These are phyloP conservation scores for Pluvianellus socialis DNA, from an alignment of 2,113 vertebrate genomes.

Conservation along the genomic window DNA sequence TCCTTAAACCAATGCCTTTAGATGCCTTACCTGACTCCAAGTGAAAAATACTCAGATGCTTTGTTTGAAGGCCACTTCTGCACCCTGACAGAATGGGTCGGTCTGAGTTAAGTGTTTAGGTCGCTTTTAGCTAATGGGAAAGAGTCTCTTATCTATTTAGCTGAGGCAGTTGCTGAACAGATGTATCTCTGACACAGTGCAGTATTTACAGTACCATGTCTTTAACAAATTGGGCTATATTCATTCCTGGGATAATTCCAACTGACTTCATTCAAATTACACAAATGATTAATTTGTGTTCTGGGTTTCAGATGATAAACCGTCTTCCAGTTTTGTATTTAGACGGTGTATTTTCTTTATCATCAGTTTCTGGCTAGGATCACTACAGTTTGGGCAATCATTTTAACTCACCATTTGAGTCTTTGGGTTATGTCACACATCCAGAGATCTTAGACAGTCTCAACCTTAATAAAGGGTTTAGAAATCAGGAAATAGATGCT, in stretches of 20 bases:
- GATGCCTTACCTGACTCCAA: neutral
- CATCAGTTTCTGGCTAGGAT: neutral
- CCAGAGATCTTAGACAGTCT: neutral
- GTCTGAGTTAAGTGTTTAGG: neutral
- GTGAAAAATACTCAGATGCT: neutral
- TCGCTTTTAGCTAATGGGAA: slow-evolving; percentile 8
- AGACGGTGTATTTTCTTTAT: neutral
- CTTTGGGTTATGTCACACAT: neutral
- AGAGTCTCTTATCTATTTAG: slow-evolving; percentile 2
- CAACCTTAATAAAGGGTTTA: neutral
- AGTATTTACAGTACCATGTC: slow-evolving; percentile 9
- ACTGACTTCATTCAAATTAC: neutral
- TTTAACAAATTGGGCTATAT: slow-evolving; percentile 30
- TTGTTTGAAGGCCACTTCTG: neutral
- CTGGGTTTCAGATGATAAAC: neutral
- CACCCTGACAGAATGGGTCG: neutral
- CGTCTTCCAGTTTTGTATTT: neutral
- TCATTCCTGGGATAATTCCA: slow-evolving; percentile 5
- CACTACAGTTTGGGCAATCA: neutral
- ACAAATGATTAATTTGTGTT: neutral
- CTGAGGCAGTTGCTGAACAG: neutral
- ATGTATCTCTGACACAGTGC: neutral
- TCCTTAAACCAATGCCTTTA: neutral
- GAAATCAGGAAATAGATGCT: neutral
- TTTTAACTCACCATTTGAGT: neutral